Base-by-base conservation (phyloP, 2,888 invertebrate species). In the Osedax fenrisi region DNA sequence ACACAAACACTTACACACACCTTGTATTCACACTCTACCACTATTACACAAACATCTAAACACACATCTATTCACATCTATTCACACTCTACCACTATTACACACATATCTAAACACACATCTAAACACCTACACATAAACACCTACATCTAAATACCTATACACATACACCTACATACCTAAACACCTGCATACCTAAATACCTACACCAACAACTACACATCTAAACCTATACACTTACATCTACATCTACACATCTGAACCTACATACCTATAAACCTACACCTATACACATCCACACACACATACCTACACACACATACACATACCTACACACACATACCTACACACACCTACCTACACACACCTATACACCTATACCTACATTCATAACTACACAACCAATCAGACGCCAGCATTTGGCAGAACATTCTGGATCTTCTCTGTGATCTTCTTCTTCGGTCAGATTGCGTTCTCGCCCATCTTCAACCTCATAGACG, bases 401-500 rank as follows among this genome's bases (percentile, higher is more conserved):
- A n/a, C n/a, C n/a, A n/a, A n/a, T n/a, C n/a, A n/a, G n/a, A n/a
- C n/a, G n/a, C n/a, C n/a, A n/a, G n/a, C 22, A 13, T 78, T 75
- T 67, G 74, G 75, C 10, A 17, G 41, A 26, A 81, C 82, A 17
- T 92, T 92, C 82, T 92, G 91, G 88, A 87, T 90, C 76, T 92
- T 93, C 82, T 91, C 92, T 82, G 85, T 89, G 73, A 81, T 92
- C 77, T 89, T 92, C 81, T 90, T 92, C 79, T 85, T 91, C 80
- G 92, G 90, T 0, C 91, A 90, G 27, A 89, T 91, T 2, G 90
- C 90, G 88, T 86, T 91, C 81, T 89, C 90, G 2, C 91, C 91
- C 26, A 90, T 91, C n/a, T 90, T 92, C 0, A 91, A 91, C 13
- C 90, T 93, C 74, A 89, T 92, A 89, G 92, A 93, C 85, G 92